Base-by-base conservation (phyloP, 2,113 vertebrate genomes). In the Martes martes region DNA sequence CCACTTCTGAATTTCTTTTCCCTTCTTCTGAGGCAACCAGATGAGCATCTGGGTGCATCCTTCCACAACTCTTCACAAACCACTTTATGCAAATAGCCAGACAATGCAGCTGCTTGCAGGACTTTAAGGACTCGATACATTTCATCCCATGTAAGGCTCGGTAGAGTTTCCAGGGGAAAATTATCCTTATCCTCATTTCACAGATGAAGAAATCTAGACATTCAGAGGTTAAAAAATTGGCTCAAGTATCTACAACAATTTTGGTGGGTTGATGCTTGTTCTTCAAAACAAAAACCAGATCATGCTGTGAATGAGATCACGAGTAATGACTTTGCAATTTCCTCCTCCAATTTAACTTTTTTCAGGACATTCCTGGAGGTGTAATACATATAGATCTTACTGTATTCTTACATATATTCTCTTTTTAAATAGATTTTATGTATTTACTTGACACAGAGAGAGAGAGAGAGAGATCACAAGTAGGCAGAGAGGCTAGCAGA, bases 281-380 rank as follows among this genome's bases (percentile, higher is more conserved):
- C 33, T 59, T 57, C 7, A 73, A 84, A 39, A 88, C 28, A 45
- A 86, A 92, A 86, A 85, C 4, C 11, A 73, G 39, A 89, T 65
- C 61, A 76, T 45, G 24, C 36, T n/a, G 24, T 80, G n/a, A 87
- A 89, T 15, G 23, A 67, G 55, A 90, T 74, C 63, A 71, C n/a
- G 26, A 50, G 16, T 21, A 19, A 89, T 94, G 52, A 76, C 33
- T 96, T 82, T 89, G 59, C 80, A 94, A 92, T 50, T 93, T 91
- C 47, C 45, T 81, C 28, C 36, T 86, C 57, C 89, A 89, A 36
- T 69, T 63, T 86, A 92, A 83, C 78, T 81, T 89, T 79, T 76
- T 79, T 89, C 18, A 23, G 71, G 50, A 71, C 45, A 76, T 69
- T 42, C 33, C 33, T 78, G 39, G 59, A 94, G 6, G n/a, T 94